Conservation (phyloP, 2,113 vertebrate species). For the Calyptomena viridis region DNA sequence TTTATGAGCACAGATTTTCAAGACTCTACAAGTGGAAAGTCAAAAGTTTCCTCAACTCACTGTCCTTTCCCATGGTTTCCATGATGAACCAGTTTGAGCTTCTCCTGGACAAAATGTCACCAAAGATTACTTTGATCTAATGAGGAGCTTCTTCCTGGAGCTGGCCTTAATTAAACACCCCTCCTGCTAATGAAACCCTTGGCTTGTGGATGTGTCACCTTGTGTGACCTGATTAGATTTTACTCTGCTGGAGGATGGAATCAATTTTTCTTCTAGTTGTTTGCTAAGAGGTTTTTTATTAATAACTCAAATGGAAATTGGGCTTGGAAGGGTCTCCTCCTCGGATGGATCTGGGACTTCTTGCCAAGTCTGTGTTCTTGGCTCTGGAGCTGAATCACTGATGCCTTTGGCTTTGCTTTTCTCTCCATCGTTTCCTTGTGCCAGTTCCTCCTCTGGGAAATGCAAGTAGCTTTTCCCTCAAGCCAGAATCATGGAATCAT, state of each 20-base stretch:
- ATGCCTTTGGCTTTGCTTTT: neutral
- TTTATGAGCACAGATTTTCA: neutral
- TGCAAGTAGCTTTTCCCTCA: neutral
- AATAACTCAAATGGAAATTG: slow-evolving; percentile 56
- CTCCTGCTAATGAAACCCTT: neutral
- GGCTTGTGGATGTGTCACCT: slow-evolving; percentile 52
- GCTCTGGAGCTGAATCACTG: neutral
- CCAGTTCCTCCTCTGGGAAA: neutral
- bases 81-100: neutral
- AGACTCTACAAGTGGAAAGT: neutral
- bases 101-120: neutral
- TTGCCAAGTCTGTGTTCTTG: slow-evolving; percentile 33
- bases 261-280: slow-evolving; percentile 34
- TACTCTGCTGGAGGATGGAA: slow-evolving; percentile 5
- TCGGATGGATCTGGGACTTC: neutral
- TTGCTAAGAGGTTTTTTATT: slow-evolving; percentile 59
- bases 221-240: slow-evolving; percentile 43
- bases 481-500: rapidly evolving
- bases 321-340: slow-evolving; percentile 8
- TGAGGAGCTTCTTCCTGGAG: neutral
- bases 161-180: slow-evolving; percentile 31
- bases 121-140: neutral
- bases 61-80: neutral
- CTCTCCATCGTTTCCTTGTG: neutral
- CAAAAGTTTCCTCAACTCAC: neutral